Evolutionary conservation across 2,888 invertebrate species (phyloP), one percentile per base, ranked within the genome.

Genomic region (Saturnia japonica): DNA sequence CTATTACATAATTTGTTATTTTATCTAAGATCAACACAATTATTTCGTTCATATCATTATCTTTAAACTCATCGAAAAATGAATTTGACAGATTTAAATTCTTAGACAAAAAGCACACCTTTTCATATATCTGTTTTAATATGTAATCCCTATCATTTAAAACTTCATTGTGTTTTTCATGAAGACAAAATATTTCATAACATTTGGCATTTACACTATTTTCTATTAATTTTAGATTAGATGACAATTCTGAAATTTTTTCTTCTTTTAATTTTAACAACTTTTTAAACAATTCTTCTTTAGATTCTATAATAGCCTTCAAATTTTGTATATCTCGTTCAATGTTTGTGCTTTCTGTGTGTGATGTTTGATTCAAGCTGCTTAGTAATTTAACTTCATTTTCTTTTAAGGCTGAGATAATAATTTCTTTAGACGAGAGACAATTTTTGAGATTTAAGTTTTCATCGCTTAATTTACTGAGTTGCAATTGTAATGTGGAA

Each of bases 21-120:
- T 82, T 81, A 22, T 89, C 82, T 69, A 92, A 80, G 1, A 78
- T 79, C n/a, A 77, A 64, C 47, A 83, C 67, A 68, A 90, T 83
- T 72, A 75, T 73, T 66, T 87, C 82, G 69, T 82, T 79, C 43
- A 73, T 74, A 70, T 78, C 72, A 57, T 72, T 71, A 57, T 76
- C 73, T 68, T 72, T 72, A 62, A 72, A 68, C 47, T 80, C 75
- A 67, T 54, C 72, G 3, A 72, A 72, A 22, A 74, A 64, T 71
- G 76, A 72, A 68, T 75, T 80, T 73, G 81, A 78, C 19, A 83
- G 80, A 54, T 82, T 79, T 66, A 81, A 79, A 64, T 74, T 73
- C 16, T 74, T 73, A 14, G 77, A 75, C 14, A 91, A 70, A 68
- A 76, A 72, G 12, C 69, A 74, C 6, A 82, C 73, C 74, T 82